Evolutionary conservation across 1,140 invertebrate species (phyloP), one percentile per base, ranked within the genome.

Genomic region (Drosophila jambulina): DNA sequence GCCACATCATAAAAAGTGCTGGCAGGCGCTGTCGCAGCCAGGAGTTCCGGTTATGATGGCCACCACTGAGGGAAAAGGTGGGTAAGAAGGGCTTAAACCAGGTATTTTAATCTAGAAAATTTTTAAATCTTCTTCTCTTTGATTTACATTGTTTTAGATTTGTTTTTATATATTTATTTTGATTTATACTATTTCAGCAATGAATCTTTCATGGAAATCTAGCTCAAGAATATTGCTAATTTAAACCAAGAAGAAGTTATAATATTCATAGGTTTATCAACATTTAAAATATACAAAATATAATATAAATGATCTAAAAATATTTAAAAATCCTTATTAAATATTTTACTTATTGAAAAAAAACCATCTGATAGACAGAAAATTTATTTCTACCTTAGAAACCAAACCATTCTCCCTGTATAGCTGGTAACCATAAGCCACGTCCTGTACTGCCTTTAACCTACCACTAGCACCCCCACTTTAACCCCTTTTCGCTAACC

Each of bases 1-100:
- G 82, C 64, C 78, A 75, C 61, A 72, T 86, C 78, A 82, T 85
- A 82, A 82, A 87, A 80, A 75, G 70, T 69, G 70, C 79, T 72
- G 79, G 51, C 58, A 70, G 76, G 46, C 65, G 62, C 43, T 51
- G 72, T 58, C 75, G 79, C 76, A 80, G 70, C 71, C 75, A 75
- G 80, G 61, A 82, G 70, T 67, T 79, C 75, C 75, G 63, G 60
- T 65, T 86, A 80, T 82, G 79, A 59, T n/a, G 49, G 72, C 42
- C 19, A 72, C 78, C 78, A 78, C 67, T 32, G 62, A 12, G 15
- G 17, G 17, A 67, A 68, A 67, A 63, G 60, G 43, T 76, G 49
- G 43, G 46, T 27, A 48, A 54, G 64, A 64, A 61, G 48, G 62
- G 48, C 6, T 4, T 0, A 12, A 38, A n/a, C 7, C n/a, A 0